A percentile compares a stretch with the other conserved stretches of the same genome.
These are phyloP conservation scores for Trichomalopsis sarcophagae DNA, from an alignment of 1,140 invertebrate species.

Conservation along the genomic window DNA sequence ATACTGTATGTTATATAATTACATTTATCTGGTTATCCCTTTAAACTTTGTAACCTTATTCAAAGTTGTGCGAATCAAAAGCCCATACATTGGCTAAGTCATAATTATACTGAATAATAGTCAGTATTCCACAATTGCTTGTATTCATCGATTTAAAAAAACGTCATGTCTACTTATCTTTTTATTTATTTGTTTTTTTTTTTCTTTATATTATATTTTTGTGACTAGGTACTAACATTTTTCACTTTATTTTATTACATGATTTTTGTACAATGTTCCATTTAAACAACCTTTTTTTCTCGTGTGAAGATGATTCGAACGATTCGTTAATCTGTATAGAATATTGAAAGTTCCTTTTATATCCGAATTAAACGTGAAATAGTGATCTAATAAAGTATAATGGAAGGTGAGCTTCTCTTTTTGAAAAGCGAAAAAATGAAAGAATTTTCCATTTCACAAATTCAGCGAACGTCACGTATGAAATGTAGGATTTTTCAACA, in stretches of 20 bases:
- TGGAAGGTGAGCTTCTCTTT: background rate
- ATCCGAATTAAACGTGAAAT: background rate
- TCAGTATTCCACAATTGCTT: constrained; percentile 1
- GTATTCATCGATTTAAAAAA: constrained; percentile 1
- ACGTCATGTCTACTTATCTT: background rate
- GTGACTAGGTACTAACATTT: constrained; percentile 1
- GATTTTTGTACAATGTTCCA: constrained; percentile 4
- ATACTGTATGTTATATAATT: constrained; percentile 1
- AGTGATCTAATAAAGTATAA: background rate
- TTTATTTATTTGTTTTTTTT: background rate
- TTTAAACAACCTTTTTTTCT: constrained; percentile 2
- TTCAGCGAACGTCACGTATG: background rate
- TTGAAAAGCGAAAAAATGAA: background rate
- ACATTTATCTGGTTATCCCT: background rate
- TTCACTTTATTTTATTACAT: constrained; percentile 1
- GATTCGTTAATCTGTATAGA: background rate
- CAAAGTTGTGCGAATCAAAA: background rate
- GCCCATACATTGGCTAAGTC: background rate
- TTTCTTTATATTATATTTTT: background rate
- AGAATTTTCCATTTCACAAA: background rate
- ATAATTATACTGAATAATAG: constrained; percentile 5
- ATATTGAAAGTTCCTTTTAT: background rate
- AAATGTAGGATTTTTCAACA: background rate
- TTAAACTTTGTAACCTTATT: background rate
- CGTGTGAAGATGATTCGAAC: background rate